Conservation (phyloP, 92 coral and sea anemone genomes). For the Siderastrea radians region DNA sequence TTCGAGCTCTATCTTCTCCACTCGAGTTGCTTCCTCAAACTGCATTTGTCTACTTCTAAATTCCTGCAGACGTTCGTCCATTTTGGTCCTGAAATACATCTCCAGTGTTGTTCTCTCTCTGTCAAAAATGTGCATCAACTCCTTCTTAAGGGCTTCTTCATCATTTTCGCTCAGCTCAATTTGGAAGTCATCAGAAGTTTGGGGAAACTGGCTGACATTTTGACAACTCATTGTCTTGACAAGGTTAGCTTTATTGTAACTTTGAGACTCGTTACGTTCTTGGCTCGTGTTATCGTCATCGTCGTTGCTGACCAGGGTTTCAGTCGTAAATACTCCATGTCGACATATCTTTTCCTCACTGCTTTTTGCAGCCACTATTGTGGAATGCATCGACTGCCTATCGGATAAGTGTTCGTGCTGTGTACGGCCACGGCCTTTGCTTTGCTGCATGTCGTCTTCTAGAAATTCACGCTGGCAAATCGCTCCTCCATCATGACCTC, state of each 20-base stretch:
- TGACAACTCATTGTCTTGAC: conserved; percentile 59
- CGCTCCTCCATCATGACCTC: neutral
- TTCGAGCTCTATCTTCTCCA: conserved; percentile 83
- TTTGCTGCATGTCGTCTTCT: neutral
- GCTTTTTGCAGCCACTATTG: neutral
- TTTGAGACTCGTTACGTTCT: conserved; percentile 26
- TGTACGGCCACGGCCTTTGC: conserved; percentile 43
- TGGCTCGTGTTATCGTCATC: conserved; percentile 28
- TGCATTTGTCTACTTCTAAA: conserved; percentile 81
- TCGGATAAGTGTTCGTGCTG: neutral
- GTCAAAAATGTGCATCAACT: conserved; percentile 90
- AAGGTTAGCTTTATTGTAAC: conserved; percentile 46
- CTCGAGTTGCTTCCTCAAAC: conserved; percentile 82
- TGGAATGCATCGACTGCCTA: neutral
- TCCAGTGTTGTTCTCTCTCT: conserved; percentile 86
- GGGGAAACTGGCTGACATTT: conserved; percentile 29
- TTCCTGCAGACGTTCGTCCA: conserved; percentile 79
- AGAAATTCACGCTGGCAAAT: neutral
- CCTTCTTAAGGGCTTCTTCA: conserved; percentile 78
- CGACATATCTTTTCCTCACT: conserved; percentile 13
- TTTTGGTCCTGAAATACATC: conserved; percentile 83
- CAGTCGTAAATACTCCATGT: neutral
- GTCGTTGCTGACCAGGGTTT: neutral
- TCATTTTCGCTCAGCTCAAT: conserved; percentile 53
- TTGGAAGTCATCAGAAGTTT: conserved; percentile 31